Evolutionary conservation across 2,888 invertebrate species (phyloP), one percentile per base, ranked within the genome.

Genomic region (Leucophenga montana): DNA sequence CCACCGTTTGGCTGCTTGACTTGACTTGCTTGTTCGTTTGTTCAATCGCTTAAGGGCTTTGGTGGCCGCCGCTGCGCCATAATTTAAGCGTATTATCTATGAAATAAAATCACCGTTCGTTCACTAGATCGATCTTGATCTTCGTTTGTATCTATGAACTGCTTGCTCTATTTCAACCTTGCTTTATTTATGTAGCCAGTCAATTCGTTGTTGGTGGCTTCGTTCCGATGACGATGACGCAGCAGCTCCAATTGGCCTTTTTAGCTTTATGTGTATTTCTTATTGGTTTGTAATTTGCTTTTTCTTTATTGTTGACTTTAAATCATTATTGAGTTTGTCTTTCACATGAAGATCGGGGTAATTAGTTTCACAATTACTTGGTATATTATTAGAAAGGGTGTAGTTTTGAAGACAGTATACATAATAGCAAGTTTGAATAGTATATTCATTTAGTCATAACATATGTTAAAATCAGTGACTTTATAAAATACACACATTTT

Each of bases 71-170:
- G 77, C 75, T 78, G 79, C 77, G 82, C 82, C 81, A 85, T 85
- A 85, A 85, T 85, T 85, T 85, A 85, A 83, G 81, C 82, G 80
- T 77, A 83, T 85, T 85, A 85, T 85, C 84, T 85, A 81, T 82
- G 82, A 84, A 85, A 81, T 78, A 76, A 82, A 85, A 85, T 85
- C 85, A 79, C 76, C 78, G 78, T 78, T 69, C 22, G n/a, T 46
- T 33, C 20, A 39, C 46, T 33, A 9, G 64, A 20, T 64, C 22
- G 48, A 14, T 27, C 72, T 66, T 61, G 59, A 70, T 71, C 11
- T 22, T n/a, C n/a, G 31, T 31, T 6, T 57, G 14, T 27, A 22
- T 57, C 31, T 57, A 27, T n/a, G n/a, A 9, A n/a, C 1, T 31
- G 20, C n/a, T 14, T 27, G 27, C 14, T n/a, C 14, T 31, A 33